These are phyloP conservation scores for Hirudo medicinalis DNA, from an alignment of 1,140 invertebrate genomes.

Conservation along the genomic window DNA sequence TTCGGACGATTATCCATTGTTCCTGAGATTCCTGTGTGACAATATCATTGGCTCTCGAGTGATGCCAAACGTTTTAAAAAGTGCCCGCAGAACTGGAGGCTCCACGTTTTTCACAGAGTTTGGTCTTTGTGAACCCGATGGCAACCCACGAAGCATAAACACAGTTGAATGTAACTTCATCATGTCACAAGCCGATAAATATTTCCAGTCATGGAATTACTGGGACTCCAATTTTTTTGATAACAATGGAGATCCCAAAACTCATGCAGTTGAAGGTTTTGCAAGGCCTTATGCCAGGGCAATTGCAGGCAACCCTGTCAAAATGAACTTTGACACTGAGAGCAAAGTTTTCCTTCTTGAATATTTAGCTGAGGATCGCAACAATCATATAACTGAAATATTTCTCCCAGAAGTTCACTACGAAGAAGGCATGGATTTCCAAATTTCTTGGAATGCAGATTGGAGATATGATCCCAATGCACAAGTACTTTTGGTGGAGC, in stretches of 20 bases:
- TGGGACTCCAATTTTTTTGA: constrained; percentile 30
- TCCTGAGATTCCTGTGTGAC: constrained; percentile 24
- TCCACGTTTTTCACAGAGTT: constrained; percentile 29
- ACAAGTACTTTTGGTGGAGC: no score
- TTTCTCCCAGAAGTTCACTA: constrained; percentile 26
- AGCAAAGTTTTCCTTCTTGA: constrained; percentile 19
- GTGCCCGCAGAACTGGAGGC: constrained; percentile 24
- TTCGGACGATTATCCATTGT: not conserved
- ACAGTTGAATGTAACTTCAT: constrained; percentile 27
- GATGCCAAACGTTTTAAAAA: constrained; percentile 18
- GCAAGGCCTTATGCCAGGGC: constrained; percentile 25
- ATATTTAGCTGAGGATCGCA: constrained; percentile 19
- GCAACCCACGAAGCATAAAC: constrained; percentile 16
- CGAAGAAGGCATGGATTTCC: not conserved
- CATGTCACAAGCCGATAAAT: constrained; percentile 25
- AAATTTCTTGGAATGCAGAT: no score
- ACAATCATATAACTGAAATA: constrained; percentile 25
- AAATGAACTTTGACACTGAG: constrained; percentile 21
- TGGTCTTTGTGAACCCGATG: constrained; percentile 28
- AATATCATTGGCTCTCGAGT: constrained; percentile 22
- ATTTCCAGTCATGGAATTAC: constrained; percentile 30
- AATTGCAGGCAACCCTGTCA: constrained; percentile 24
- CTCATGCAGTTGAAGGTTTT: constrained; percentile 24
- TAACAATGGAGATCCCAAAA: constrained; percentile 16
- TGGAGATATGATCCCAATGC: no score